These are phyloP conservation scores for Chironomus riparius DNA, from an alignment of 2,888 invertebrate genomes.

Conservation along the genomic window DNA sequence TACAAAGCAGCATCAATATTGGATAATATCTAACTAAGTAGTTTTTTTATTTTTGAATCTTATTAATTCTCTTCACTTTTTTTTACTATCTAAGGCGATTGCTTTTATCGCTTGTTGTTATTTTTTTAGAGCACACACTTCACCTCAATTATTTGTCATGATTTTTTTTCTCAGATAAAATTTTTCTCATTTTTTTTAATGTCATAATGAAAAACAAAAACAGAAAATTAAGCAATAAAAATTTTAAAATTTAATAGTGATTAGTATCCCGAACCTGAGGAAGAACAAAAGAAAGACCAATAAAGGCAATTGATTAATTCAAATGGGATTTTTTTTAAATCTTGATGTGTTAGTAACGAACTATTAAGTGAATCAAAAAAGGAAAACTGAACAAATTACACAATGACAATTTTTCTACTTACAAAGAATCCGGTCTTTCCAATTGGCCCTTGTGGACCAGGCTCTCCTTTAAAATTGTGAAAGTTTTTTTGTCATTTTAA, in stretches of 20 bases:
- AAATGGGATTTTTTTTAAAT: background rate
- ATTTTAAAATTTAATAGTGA: background rate
- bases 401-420: constrained; percentile 31
- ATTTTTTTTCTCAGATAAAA: background rate
- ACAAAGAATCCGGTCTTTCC: constrained; percentile 43
- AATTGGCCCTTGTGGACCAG: constrained; percentile 40
- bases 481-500: background rate
- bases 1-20: too few species aligned
- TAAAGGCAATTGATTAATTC: background rate
- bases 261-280: constrained; percentile 23
- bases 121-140: background rate
- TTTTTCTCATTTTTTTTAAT: background rate
- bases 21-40: constrained; percentile 14
- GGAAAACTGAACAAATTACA: too few species aligned
- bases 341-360: constrained; percentile 27
- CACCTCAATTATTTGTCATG: background rate
- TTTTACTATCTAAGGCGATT: constrained; percentile 2
- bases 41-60: background rate
- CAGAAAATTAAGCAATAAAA: background rate
- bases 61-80: background rate
- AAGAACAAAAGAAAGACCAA: constrained; percentile 3
- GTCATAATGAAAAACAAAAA: background rate
- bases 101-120: background rate
- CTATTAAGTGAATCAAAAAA: constrained; percentile 8
- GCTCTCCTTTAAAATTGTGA: constrained; percentile 36